Conservation (phyloP, 2,888 invertebrate genomes). For the Gisinianus flammeolus region DNA sequence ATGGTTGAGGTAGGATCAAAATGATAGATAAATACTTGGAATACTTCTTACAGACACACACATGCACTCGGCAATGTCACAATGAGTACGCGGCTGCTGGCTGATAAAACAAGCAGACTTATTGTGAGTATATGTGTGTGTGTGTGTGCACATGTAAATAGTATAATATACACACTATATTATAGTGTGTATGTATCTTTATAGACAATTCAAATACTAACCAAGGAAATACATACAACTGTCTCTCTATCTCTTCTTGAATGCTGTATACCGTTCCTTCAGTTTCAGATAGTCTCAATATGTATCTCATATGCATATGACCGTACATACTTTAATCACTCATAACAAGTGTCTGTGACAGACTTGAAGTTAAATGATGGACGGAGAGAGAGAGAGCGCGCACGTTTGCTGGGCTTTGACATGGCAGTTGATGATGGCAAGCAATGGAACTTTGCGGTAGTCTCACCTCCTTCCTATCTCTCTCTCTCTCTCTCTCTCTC, state of each 20-base stretch:
- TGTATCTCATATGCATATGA: not conserved
- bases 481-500: too few species aligned
- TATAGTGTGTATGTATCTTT: not conserved
- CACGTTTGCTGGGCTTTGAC: too few species aligned
- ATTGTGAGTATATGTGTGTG: not conserved
- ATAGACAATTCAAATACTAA: too few species aligned
- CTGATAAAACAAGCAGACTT: too few species aligned
- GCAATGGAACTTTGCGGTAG: conserved; percentile 9
- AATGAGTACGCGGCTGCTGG: too few species aligned
- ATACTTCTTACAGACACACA: not conserved
- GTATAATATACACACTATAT: not conserved
- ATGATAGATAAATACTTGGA: not conserved
- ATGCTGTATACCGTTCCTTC: not conserved
- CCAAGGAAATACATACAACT: too few species aligned
- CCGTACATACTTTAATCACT: conserved; percentile 11
- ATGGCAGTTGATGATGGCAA: too few species aligned
- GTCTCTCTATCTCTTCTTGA: not conserved
- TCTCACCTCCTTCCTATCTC: conserved; percentile 23
- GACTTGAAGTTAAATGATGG: conserved; percentile 22
- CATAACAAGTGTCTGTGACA: conserved; percentile 28
- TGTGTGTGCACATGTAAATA: not conserved
- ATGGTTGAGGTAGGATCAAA: not conserved
- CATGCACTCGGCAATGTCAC: not conserved
- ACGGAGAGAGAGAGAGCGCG: conserved; percentile 11
- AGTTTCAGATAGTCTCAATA: not conserved